Percentiles rank a stretch among this genome's conserved stretches.
phyloP scores from a whole-genome alignment of 2,888 invertebrate genomes.

The Thera obeliscata region DNA sequence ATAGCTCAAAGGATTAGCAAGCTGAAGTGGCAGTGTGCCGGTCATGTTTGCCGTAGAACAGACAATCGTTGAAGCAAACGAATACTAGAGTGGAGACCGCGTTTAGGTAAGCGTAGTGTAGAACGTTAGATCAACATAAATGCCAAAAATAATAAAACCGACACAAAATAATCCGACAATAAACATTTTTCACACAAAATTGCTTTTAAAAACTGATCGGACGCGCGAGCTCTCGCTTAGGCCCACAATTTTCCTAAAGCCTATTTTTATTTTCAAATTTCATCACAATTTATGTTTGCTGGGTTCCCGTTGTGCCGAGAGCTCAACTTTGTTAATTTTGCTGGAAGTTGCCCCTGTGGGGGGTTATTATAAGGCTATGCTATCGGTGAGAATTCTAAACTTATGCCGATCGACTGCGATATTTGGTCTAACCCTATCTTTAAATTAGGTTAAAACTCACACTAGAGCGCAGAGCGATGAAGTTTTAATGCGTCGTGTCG shows the following conservation, averaged over 20 bases:
- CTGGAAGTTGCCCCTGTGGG: conserved; percentile 71
- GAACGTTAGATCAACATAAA: background rate
- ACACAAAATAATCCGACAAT: conserved; percentile 12
- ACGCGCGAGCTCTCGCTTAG: conserved; percentile 46
- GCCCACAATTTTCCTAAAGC: conserved; percentile 52
- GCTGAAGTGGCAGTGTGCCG: too few species aligned
- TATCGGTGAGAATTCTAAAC: conserved; percentile 32
- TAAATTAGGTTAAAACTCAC: conserved; percentile 20
- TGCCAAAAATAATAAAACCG: conserved; percentile 2
- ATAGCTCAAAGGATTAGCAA: too few species aligned
- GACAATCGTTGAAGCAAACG: too few species aligned
- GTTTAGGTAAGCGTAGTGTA: background rate
- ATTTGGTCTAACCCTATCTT: conserved; percentile 28
- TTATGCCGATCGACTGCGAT: conserved; percentile 23
- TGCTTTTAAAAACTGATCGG: conserved; percentile 29
- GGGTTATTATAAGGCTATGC: conserved; percentile 67
- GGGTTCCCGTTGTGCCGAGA: conserved; percentile 61
- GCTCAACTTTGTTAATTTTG: conserved; percentile 80
- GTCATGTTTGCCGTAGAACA: too few species aligned
- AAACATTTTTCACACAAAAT: conserved; percentile 27
- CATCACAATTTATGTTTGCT: conserved; percentile 73
- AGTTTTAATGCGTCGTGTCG: conserved; percentile 21
- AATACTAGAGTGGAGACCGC: too few species aligned
- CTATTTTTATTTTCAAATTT: conserved; percentile 77
- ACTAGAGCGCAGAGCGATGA: conserved; percentile 7